phyloP scores from a whole-genome alignment of 2,797 vertebrate genomes.

The Aphelocoma californica region DNA sequence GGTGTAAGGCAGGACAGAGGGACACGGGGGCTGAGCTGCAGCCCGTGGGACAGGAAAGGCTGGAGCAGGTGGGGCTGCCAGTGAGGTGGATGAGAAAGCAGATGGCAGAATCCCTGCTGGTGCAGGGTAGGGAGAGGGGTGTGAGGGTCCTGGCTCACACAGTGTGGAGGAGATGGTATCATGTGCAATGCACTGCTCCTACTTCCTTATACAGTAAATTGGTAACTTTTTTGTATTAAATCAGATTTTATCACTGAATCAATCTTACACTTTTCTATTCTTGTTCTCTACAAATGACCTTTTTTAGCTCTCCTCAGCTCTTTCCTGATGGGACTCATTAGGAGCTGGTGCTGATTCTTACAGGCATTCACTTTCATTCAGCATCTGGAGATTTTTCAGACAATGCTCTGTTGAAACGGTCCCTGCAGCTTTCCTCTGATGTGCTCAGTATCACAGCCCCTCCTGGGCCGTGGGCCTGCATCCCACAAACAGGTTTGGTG shows the following conservation, averaged over 20 bases:
- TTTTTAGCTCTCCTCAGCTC: slow-evolving; percentile 63
- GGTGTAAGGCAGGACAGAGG: rapidly evolving
- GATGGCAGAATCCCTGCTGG: background rate
- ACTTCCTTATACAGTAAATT: slow-evolving; percentile 72
- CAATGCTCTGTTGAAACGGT: background rate
- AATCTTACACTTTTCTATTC: slow-evolving; percentile 65
- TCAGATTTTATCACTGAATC: slow-evolving; percentile 60
- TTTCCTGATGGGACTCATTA: slow-evolving; percentile 71
- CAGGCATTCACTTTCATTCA: slow-evolving; percentile 60
- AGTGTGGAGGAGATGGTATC: slow-evolving; percentile 7
- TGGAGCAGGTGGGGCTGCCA: background rate
- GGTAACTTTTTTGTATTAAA: slow-evolving; percentile 62
- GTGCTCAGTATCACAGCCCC: background rate
- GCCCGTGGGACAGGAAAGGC: background rate
- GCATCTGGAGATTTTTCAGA: slow-evolving; percentile 50
- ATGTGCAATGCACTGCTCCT: background rate
- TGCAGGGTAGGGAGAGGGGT: background rate
- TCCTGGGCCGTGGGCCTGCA: background rate
- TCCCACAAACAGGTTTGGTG: background rate
- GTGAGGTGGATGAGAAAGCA: background rate
- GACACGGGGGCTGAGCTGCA: background rate
- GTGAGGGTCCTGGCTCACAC: background rate
- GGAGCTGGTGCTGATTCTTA: slow-evolving; percentile 51
- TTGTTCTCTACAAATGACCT: slow-evolving; percentile 61
- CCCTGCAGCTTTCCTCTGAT: slow-evolving; percentile 2